phyloP scores from a whole-genome alignment of 2,888 invertebrate species.

The Acronicta leporina region DNA sequence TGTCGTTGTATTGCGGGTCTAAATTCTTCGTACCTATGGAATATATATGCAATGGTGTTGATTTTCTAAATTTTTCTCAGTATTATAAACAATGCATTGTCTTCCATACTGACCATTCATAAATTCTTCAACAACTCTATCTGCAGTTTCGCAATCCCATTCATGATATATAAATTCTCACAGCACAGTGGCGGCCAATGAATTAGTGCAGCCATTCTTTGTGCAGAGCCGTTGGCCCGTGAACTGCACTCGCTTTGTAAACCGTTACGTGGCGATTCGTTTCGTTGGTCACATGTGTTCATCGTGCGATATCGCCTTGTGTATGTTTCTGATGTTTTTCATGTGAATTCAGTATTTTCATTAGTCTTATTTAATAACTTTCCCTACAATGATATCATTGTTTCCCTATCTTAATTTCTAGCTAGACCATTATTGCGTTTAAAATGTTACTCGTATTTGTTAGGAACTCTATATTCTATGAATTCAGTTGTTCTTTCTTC shows the following conservation, averaged over 20 bases:
- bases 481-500: background rate
- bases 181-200: slow-evolving; percentile 46
- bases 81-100: slow-evolving; percentile 24
- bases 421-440: background rate
- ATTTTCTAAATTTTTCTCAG: slow-evolving; percentile 12
- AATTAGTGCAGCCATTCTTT: slow-evolving; percentile 61
- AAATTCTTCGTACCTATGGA: background rate
- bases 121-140: slow-evolving; percentile 30
- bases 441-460: background rate
- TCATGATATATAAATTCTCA: slow-evolving; percentile 41
- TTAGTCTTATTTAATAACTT: too few relatives aligned
- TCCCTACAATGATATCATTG: too few relatives aligned
- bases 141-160: slow-evolving; percentile 26
- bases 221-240: slow-evolving; percentile 67
- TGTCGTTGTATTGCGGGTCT: background rate
- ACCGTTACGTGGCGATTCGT: slow-evolving; percentile 61
- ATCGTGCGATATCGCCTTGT: slow-evolving; percentile 20
- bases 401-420: background rate
- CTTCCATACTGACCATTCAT: slow-evolving; percentile 40
- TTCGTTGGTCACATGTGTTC: slow-evolving; percentile 49
- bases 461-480: background rate
- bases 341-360: slow-evolving; percentile 14
- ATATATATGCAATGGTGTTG: background rate
- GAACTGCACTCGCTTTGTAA: slow-evolving; percentile 65
- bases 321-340: slow-evolving; percentile 27